Evolutionary conservation across 2,888 invertebrate species (phyloP).

Genomic region (Choreutis nemorana): DNA sequence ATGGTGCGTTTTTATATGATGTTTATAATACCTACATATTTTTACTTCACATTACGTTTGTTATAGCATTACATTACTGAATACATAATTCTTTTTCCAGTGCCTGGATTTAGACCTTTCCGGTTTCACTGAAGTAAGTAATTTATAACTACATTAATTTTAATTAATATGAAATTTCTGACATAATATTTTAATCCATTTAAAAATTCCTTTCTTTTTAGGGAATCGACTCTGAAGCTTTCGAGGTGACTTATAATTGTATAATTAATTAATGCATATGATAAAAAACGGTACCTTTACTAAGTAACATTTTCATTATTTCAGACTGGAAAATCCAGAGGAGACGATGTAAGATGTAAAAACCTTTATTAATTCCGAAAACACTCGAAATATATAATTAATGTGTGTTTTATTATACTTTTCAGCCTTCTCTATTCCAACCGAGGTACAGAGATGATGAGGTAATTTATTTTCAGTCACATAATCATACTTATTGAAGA

Average conservation of each 20-base stretch:
- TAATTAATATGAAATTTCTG: no score
- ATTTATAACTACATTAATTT: no score
- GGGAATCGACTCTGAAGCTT: conserved; percentile 49
- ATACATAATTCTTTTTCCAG: conserved; percentile 40
- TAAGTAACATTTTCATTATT: conserved; percentile 12
- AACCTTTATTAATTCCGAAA: no score
- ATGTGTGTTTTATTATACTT: background rate
- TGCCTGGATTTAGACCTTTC: conserved; percentile 47
- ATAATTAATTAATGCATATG: background rate
- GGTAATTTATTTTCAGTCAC: background rate
- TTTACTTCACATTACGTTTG: no score
- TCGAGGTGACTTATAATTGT: conserved; percentile 26
- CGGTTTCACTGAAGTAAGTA: conserved; percentile 41
- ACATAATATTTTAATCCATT: no score
- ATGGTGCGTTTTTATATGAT: conserved; percentile 35
- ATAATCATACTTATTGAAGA: background rate
- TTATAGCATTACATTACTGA: no score
- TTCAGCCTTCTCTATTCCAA: no score
- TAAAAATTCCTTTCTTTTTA: conserved; percentile 23
- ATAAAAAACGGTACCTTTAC: background rate
- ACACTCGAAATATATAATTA: background rate
- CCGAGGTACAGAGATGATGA: background rate
- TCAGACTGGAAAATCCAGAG: conserved; percentile 31
- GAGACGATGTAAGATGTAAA: conserved; percentile 6
- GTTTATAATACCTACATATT: no score